Evolutionary conservation across 2,888 invertebrate species (phyloP), one percentile per base, ranked within the genome.

Genomic region (Agrenia bidenticulata): DNA sequence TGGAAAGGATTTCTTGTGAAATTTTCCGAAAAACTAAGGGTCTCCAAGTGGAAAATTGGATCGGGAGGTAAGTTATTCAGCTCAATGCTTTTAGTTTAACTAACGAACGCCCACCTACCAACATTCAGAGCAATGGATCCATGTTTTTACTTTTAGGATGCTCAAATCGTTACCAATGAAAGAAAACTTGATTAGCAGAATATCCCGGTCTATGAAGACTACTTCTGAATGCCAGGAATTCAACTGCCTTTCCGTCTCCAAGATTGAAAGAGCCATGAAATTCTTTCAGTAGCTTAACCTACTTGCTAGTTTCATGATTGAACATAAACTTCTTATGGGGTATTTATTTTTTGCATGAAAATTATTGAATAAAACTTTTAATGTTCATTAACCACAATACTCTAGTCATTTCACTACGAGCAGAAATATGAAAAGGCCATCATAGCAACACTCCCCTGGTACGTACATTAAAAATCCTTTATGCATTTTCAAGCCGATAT

Each of bases 1-100:
- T 72, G 0, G 71, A 72, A 41, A 56, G 65, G 53, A 64, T 72
- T 27, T 61, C 69, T 7, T 72, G 71, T 39, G 71, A 72, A 57
- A 53, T 72, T 5, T 67, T 67, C 45, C 50, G 61, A 39, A 63
- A 53, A 45, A 66, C 66, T 58, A 66, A 63, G 63, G 64, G 68
- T 54, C 63, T 64, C 59, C 61, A 62, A 49, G 66, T 61, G 39
- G 64, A 66, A 64, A 66, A 71, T 66, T 66, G 66, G 64, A 68
- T 71, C 51, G 32, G 60, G 60, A 71, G 71, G 71, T 71, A 62
- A 45, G 64, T 61, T 59, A 17, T 45, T 39, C 39, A 39, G 39
- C 39, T 39, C 15, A 7, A 7, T 39, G 39, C 39, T 39, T n/a
- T n/a, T n/a, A n/a, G n/a, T n/a, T n/a, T n/a, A n/a, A n/a, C n/a